Percentiles rank a stretch among this genome's conserved stretches.
These are phyloP conservation scores for Holacanthus passer DNA, from an alignment of 2,113 vertebrate genomes.

Conservation along the genomic window DNA sequence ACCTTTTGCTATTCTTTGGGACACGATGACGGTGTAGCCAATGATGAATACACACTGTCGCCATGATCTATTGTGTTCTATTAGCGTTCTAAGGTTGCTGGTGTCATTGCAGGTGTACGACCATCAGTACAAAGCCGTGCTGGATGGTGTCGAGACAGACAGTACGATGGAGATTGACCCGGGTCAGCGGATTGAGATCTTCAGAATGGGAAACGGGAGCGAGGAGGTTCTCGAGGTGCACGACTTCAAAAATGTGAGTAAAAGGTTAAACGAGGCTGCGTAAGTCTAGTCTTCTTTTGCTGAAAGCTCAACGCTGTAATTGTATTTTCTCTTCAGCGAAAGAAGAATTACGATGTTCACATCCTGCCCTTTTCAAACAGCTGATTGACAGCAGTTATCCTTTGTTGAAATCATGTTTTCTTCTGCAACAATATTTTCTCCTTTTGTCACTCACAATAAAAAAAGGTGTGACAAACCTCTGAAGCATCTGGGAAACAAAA, in stretches of 20 bases:
- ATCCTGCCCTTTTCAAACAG: slow-evolving; percentile 53
- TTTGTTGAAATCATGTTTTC: slow-evolving; percentile 51
- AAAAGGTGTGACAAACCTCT: slow-evolving; percentile 42
- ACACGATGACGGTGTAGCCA: not conserved
- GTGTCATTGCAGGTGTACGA: slow-evolving; percentile 88
- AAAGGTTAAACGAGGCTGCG: slow-evolving; percentile 29
- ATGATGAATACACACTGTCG: not conserved
- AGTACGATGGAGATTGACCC: slow-evolving; percentile 95
- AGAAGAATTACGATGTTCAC: slow-evolving; percentile 41
- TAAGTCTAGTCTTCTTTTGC: not conserved
- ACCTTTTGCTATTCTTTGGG: slow-evolving; percentile 15
- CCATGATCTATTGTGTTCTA: not conserved
- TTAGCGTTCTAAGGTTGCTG: slow-evolving; percentile 23
- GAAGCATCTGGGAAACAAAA: slow-evolving; percentile 24
- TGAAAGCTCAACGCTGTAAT: slow-evolving; percentile 18
- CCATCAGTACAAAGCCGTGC: slow-evolving; percentile 90
- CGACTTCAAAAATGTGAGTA: slow-evolving; percentile 95
- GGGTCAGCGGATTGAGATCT: slow-evolving; percentile 87
- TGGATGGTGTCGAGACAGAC: slow-evolving; percentile 89
- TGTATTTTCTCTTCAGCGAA: slow-evolving; percentile 17
- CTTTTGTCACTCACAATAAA: slow-evolving; percentile 21
- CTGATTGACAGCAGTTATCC: slow-evolving; percentile 35
- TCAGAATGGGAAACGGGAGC: slow-evolving; percentile 90
- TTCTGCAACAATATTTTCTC: slow-evolving; percentile 23
- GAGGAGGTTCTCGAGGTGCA: slow-evolving; percentile 95